Evolutionary conservation across 1,140 invertebrate genomes (phyloP).

Genomic region (Pseudomyrmex gracilis): DNA sequence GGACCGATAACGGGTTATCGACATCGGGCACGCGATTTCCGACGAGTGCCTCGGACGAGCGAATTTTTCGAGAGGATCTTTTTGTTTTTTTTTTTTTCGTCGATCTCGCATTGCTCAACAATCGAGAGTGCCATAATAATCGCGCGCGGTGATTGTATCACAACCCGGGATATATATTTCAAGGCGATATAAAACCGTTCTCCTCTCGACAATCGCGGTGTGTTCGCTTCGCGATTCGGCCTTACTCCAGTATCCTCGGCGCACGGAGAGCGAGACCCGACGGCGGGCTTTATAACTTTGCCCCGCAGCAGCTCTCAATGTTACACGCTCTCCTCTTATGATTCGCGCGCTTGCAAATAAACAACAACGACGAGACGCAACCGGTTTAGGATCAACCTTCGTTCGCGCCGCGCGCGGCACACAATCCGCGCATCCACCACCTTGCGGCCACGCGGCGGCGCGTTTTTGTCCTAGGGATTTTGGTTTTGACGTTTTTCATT

Average conservation of each 20-base stretch:
- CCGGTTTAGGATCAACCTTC: constrained; percentile 1
- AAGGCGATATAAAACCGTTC: constrained; percentile 58
- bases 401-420: background rate
- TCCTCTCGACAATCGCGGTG: background rate
- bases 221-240: constrained; percentile 14
- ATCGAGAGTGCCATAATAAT: constrained; percentile 51
- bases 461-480: no score
- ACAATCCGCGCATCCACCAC: background rate
- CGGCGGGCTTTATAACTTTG: constrained; percentile 15
- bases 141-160: constrained; percentile 37
- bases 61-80: no score
- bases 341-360: background rate
- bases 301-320: constrained; percentile 1
- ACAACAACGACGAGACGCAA: background rate
- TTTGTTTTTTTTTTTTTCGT: constrained; percentile 33
- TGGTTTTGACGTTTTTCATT: no score
- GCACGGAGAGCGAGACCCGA: background rate
- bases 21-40: no score
- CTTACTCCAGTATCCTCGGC: constrained; percentile 48
- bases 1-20: no score
- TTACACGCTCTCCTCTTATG: constrained; percentile 1
- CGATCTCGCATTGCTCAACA: constrained; percentile 44
- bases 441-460: no score
- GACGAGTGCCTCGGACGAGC: no score
- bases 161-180: constrained; percentile 28